phyloP scores from a whole-genome alignment of 2,113 vertebrate genomes.

The Zosterops pallidus region DNA sequence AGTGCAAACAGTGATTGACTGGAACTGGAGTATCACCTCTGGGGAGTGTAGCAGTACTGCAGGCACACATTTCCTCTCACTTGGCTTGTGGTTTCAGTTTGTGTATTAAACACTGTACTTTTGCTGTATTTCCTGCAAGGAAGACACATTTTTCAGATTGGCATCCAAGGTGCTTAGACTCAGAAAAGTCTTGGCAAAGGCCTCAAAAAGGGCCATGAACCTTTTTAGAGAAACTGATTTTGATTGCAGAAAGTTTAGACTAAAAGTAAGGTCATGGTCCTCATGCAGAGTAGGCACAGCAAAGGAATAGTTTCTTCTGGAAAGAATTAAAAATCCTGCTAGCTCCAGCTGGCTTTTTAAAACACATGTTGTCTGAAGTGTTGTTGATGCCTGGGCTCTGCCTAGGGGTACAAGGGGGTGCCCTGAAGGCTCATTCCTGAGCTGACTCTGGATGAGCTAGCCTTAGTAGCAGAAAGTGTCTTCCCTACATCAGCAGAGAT shows the following conservation, averaged over 20 bases:
- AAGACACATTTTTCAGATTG: neutral
- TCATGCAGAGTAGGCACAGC: neutral
- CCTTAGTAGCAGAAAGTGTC: neutral
- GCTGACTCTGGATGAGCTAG: neutral
- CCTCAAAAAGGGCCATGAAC: neutral
- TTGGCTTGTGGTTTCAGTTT: neutral
- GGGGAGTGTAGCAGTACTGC: neutral
- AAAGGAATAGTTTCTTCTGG: neutral
- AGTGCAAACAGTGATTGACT: neutral
- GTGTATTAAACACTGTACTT: neutral
- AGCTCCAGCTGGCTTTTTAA: neutral
- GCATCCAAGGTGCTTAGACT: neutral
- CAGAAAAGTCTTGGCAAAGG: neutral
- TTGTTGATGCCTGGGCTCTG: neutral
- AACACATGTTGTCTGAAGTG: neutral
- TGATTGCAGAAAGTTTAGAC: neutral
- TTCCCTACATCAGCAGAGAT: accelerated
- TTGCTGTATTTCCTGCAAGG: neutral
- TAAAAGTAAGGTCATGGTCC: neutral
- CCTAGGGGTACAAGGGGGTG: neutral
- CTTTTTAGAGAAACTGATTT: neutral
- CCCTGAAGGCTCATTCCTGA: neutral
- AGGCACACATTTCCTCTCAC: neutral
- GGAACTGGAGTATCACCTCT: neutral
- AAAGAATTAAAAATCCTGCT: neutral